Percentiles rank a stretch among this genome's conserved stretches.
phyloP scores from a whole-genome alignment of 2,113 vertebrate genomes.

The Hippocampus guttulatus region DNA sequence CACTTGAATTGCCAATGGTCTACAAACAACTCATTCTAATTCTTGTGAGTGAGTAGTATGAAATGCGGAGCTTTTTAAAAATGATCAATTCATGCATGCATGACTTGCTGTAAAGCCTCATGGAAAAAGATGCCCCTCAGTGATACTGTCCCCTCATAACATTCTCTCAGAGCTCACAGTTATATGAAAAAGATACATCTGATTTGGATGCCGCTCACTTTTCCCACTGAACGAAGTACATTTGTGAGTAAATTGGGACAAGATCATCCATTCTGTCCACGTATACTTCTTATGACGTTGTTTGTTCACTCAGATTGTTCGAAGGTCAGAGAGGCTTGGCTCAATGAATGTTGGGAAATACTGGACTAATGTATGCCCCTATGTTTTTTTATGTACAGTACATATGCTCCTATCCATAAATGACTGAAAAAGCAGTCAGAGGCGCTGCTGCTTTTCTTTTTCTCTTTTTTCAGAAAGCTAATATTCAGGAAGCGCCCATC shows the following conservation, averaged over 20 bases:
- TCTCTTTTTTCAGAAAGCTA: slow-evolving; percentile 31
- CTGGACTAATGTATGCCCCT: neutral
- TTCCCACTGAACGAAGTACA: too few relatives aligned
- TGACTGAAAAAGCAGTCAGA: slow-evolving; percentile 33
- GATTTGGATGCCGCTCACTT: too few relatives aligned
- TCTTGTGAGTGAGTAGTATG: neutral
- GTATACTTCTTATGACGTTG: too few relatives aligned
- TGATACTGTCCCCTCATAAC: slow-evolving; percentile 10
- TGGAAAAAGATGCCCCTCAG: slow-evolving; percentile 18
- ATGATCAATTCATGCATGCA: slow-evolving; percentile 22
- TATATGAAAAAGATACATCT: too few relatives aligned
- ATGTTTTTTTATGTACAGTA: slow-evolving; percentile 28
- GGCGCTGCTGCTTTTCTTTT: slow-evolving; percentile 13
- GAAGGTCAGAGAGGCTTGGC: neutral
- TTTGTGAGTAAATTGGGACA: too few relatives aligned
- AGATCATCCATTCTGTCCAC: neutral
- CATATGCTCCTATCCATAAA: slow-evolving; percentile 5
- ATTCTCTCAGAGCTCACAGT: neutral
- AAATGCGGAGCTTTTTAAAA: slow-evolving; percentile 13
- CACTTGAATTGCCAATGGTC: neutral
- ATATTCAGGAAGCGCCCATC: slow-evolving; percentile 53
- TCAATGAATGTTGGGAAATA: neutral
- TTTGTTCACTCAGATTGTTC: neutral
- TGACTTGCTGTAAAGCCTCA: slow-evolving; percentile 29
- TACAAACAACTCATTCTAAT: neutral